Base-by-base conservation (phyloP, 2,113 vertebrate species). In the Meriones unguiculatus region DNA sequence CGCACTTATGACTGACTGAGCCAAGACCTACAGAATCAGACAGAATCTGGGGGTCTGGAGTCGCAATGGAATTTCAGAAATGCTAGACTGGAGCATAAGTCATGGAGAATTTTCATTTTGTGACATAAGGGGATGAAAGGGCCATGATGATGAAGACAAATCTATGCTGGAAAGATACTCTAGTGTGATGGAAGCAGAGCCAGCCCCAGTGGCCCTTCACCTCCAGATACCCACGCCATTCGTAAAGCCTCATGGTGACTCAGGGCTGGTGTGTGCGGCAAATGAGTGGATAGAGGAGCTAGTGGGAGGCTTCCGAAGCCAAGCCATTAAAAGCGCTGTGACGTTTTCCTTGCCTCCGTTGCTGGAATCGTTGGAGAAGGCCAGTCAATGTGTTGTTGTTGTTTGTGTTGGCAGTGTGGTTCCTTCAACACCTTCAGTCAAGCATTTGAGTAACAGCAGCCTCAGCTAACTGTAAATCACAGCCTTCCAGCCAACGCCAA, bases 1-100 rank as follows among this genome's bases (percentile, higher is more conserved):
- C 52, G 25, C 25, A 32, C 18, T 64, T 25, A 3, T 46, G 70
- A 90, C 85, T 22, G 59, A 18, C 70, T 67, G 69, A 93, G 52
- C 73, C 62, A 86, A 69, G 59, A 89, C 88, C 24, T 57, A 13
- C 65, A 69, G 65, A 94, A 62, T 85, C 76, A 87, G 38, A 72
- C 41, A 64, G 82, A 65, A 15, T 1, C 62, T 3, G 67, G 75
- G 35, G 41, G 90, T 93, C 9, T n/a, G 72, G 22, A 62, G 81
- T 78, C n/a, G 82, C 15, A 35, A 70, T 73, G 67, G 73, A 73
- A 13, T 90, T 93, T 93, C 69, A 72, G 32, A 82, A 87, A 50
- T 28, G 15, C 62, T 57, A 64, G 70, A 89, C 86, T 52, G 52
- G 91, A 38, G 8, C 28, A 82, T 28, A 90, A 82, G 78, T 52